Conservation (phyloP, 2,797 vertebrate genomes). For the Rousettus madagascariensis region DNA sequence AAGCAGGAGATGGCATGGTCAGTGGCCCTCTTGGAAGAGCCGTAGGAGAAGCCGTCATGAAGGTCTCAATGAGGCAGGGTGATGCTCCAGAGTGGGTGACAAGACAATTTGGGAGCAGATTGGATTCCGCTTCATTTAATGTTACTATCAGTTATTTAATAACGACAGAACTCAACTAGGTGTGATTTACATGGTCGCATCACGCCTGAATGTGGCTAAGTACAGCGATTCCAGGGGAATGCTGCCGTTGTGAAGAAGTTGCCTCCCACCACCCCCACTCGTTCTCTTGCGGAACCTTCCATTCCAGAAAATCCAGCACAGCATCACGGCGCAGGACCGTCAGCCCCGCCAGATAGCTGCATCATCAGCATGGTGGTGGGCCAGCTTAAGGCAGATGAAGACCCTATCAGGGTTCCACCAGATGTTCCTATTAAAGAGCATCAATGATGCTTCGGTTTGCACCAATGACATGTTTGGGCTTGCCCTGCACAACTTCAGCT, state of each 20-base stretch:
- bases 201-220: constrained; percentile 99
- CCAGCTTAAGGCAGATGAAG: constrained; percentile 99
- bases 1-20: constrained; percentile 3
- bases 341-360: constrained; percentile 97
- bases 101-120: constrained; percentile 99
- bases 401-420: constrained; percentile 99
- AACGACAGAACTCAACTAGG: constrained; percentile 94
- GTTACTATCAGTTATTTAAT: constrained; percentile 98
- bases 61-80: constrained; percentile 87
- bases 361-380: constrained; percentile 99
- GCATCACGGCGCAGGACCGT: constrained; percentile 98
- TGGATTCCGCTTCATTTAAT: constrained; percentile 98
- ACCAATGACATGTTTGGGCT: constrained; percentile 99
- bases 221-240: constrained; percentile 98
- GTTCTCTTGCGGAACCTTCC: constrained; percentile 92
- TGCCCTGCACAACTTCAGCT: constrained; percentile 98
- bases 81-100: constrained; percentile 96
- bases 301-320: constrained; percentile 98
- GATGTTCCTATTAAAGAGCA: constrained; percentile 99
- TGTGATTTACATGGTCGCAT: constrained; percentile 96
- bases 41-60: neutral
- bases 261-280: constrained; percentile 68
- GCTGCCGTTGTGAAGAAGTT: constrained; percentile 97
- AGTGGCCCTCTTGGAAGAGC: constrained; percentile 20
- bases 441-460: constrained; percentile 98